A percentile compares a stretch with the other conserved stretches of the same genome.
phyloP scores from a whole-genome alignment of 2,113 vertebrate species.

The Grammomys dolichurus region DNA sequence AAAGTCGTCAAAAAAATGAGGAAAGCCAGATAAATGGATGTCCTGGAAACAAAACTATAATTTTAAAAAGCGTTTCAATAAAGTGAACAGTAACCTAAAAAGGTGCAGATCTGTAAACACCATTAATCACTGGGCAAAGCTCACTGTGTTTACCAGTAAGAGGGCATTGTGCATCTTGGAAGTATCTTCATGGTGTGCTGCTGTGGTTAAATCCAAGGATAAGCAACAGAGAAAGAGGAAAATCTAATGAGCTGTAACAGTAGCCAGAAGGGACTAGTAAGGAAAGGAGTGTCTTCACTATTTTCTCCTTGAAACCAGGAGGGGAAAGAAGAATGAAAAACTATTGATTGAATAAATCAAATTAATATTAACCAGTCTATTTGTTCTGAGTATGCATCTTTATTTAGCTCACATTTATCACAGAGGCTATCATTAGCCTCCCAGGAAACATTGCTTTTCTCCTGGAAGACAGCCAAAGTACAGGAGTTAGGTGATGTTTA shows the following conservation, averaged over 20 bases:
- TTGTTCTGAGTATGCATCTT: background rate
- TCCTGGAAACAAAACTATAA: constrained; percentile 23
- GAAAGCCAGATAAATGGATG: background rate
- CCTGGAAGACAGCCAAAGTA: constrained; percentile 11
- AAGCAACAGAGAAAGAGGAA: constrained; percentile 19
- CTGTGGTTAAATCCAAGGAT: background rate
- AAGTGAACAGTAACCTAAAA: background rate
- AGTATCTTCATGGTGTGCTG: background rate
- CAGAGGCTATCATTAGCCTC: background rate
- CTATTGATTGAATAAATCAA: constrained; percentile 27
- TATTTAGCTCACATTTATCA: constrained; percentile 22
- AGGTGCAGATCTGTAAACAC: background rate
- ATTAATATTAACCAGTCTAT: constrained; percentile 24
- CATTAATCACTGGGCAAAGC: background rate
- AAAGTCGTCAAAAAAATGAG: background rate
- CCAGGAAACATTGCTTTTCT: constrained; percentile 52
- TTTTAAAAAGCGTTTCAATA: background rate
- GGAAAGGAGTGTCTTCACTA: background rate
- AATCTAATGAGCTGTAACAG: background rate
- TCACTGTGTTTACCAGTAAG: background rate
- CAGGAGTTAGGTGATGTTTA: constrained; percentile 23
- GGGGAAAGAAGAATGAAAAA: constrained; percentile 10
- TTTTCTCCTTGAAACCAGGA: background rate
- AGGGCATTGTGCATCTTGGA: background rate
- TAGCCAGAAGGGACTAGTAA: background rate